Evolutionary conservation across 2,888 invertebrate genomes (phyloP).

Genomic region (Xestia c-nigrum): DNA sequence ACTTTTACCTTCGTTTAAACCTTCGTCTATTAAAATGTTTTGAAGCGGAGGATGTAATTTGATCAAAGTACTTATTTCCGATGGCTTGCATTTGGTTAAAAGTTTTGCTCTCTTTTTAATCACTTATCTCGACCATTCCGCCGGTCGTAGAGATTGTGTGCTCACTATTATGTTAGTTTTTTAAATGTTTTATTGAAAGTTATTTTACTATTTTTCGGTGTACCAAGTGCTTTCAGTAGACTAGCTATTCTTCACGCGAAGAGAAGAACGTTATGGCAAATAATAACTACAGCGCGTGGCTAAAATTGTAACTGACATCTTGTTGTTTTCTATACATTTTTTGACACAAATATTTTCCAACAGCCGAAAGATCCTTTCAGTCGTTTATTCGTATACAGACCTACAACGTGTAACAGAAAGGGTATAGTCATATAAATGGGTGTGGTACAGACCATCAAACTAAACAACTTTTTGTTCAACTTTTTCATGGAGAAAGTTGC

Average conservation of each 20-base stretch:
- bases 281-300: background rate
- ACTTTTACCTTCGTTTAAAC: conserved; percentile 45
- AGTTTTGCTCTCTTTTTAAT: background rate
- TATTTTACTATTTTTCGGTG: background rate
- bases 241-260: background rate
- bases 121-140: conserved; percentile 4
- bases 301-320: background rate
- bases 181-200: background rate
- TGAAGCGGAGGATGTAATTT: conserved; percentile 18
- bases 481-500: too few species aligned
- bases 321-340: background rate
- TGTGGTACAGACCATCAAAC: too few species aligned
- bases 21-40: background rate
- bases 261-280: background rate
- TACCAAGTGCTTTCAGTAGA: background rate
- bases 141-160: background rate
- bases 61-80: background rate
- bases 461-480: too few species aligned
- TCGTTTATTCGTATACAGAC: background rate
- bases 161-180: background rate
- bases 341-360: background rate
- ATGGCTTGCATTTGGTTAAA: background rate
- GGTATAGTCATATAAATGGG: too few species aligned
- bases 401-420: too few species aligned
- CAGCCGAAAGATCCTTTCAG: background rate